phyloP scores from a whole-genome alignment of 2,888 invertebrate genomes.

The Melanotus villosus region DNA sequence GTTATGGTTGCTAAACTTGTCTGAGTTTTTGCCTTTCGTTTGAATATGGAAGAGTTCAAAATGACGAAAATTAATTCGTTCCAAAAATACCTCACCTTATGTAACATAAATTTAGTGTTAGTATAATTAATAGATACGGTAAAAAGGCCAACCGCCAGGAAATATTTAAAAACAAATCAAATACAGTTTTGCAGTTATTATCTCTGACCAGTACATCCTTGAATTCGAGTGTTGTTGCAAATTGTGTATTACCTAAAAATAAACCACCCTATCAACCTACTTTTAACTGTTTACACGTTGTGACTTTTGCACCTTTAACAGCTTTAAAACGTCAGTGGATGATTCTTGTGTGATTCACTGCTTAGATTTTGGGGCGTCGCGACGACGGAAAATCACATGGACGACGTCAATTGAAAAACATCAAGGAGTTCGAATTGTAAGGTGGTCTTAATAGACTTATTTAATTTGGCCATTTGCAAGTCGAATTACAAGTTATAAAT shows the following conservation, averaged over 20 bases:
- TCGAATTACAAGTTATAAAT: too few species aligned
- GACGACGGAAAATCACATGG: constrained; percentile 21
- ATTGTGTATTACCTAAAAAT: constrained; percentile 16
- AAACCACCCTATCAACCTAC: not conserved
- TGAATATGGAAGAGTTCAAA: too few species aligned
- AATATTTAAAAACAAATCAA: too few species aligned
- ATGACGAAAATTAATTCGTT: too few species aligned
- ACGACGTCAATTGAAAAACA: constrained; percentile 23
- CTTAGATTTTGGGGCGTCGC: constrained; percentile 26
- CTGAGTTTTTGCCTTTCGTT: too few species aligned
- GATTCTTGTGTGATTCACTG: constrained; percentile 27
- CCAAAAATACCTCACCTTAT: too few species aligned
- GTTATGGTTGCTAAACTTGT: too few species aligned
- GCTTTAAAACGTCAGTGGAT: constrained; percentile 24
- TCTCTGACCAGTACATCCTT: not conserved
- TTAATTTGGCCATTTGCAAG: too few species aligned
- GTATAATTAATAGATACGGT: too few species aligned
- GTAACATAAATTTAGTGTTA: too few species aligned
- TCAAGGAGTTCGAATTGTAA: constrained; percentile 3
- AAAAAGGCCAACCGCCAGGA: too few species aligned
- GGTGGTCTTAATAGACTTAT: not conserved
- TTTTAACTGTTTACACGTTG: constrained; percentile 19
- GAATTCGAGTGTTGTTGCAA: not conserved
- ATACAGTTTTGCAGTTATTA: not conserved
- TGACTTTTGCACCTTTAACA: constrained; percentile 23